phyloP scores from a whole-genome alignment of 2,888 invertebrate species.

The Dasysyrphus albostriatus region DNA sequence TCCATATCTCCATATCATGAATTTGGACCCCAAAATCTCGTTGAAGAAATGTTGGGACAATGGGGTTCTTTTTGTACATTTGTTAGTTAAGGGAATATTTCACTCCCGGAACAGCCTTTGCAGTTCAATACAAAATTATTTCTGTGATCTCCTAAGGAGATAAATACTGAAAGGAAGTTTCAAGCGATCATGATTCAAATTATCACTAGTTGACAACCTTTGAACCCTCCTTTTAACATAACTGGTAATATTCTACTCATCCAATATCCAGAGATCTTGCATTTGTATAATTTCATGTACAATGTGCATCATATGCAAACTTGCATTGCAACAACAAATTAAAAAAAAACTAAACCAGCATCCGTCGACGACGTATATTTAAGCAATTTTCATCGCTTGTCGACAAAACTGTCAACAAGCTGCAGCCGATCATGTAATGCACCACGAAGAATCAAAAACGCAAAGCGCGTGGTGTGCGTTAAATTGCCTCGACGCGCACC shows the following conservation, averaged over 20 bases:
- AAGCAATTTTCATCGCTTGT: constrained; percentile 84
- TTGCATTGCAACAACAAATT: constrained; percentile 33
- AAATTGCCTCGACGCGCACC: constrained; percentile 64
- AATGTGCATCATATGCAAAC: constrained; percentile 14
- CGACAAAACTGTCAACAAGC: constrained; percentile 84
- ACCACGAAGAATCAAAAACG: constrained; percentile 59
- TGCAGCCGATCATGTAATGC: constrained; percentile 73
- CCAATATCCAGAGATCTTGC: constrained; percentile 2
- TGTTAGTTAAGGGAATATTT: too few species aligned
- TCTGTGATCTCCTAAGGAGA: too few species aligned
- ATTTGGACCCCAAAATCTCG: too few species aligned
- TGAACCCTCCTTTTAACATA: too few species aligned
- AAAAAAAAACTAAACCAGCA: constrained; percentile 23
- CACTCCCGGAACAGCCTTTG: too few species aligned
- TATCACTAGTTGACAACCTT: not conserved
- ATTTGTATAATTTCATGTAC: constrained; percentile 25
- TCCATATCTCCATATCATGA: too few species aligned
- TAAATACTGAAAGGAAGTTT: too few species aligned
- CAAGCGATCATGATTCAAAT: too few species aligned
- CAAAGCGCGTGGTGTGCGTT: constrained; percentile 72
- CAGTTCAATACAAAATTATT: too few species aligned
- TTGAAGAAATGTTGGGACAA: too few species aligned
- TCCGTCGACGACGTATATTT: constrained; percentile 77
- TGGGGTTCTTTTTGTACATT: too few species aligned
- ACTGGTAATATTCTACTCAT: too few species aligned